Evolutionary conservation across 35 echinoderm and acorn worm species (phyloP).

Genomic region (Ophiothrix spiculata): DNA sequence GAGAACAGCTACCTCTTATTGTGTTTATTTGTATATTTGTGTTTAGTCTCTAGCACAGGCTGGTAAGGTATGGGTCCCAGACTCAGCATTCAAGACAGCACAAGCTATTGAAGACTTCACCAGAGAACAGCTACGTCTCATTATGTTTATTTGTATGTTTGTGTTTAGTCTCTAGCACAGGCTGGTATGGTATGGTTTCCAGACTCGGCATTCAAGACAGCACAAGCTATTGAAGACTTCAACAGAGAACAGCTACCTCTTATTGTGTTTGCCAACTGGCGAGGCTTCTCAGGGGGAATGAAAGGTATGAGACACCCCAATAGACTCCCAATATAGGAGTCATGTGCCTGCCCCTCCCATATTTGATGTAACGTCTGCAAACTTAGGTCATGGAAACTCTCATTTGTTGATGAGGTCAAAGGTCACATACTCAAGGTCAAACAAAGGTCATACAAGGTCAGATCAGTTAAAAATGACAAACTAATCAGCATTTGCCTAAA

Average conservation of each 20-base stretch:
- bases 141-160: background rate
- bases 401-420: too few relatives aligned
- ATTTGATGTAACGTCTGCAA: too few relatives aligned
- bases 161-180: constrained; percentile 20
- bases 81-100: constrained; percentile 99
- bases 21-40: background rate
- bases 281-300: constrained; percentile 98
- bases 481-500: too few relatives aligned
- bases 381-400: too few relatives aligned
- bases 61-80: constrained; percentile 95
- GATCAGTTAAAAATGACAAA: too few relatives aligned
- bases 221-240: constrained; percentile 58
- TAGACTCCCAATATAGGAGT: too few relatives aligned
- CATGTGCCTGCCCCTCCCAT: too few relatives aligned
- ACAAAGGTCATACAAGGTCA: too few relatives aligned
- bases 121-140: constrained; percentile 63
- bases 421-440: too few relatives aligned
- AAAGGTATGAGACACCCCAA: constrained; percentile 93
- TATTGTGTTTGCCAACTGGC: constrained; percentile 97
- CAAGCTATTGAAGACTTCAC: constrained; percentile 93
- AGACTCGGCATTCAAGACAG: constrained; percentile 63
- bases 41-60: constrained; percentile 72
- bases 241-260: constrained; percentile 67
- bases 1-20: too few relatives aligned
- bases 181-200: constrained; percentile 77